Conservation (phyloP, 2,797 vertebrate genomes). For the Masticophis lateralis region DNA sequence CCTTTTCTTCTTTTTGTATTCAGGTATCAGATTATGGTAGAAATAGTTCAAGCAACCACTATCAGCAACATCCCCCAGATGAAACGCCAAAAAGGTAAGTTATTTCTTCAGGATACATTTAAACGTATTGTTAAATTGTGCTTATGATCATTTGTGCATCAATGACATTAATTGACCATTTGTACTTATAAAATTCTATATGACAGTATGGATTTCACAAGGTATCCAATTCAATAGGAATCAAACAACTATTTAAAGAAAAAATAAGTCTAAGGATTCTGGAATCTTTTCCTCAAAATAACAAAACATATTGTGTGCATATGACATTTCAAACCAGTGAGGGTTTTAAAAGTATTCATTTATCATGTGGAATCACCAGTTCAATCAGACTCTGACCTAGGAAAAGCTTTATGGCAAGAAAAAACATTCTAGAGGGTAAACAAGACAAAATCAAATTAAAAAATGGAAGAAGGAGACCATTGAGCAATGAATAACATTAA, state of each 20-base stretch:
- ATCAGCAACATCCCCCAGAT: slow-evolving; percentile 96
- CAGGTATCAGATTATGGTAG: slow-evolving; percentile 98
- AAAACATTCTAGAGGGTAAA: not conserved
- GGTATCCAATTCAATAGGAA: not conserved
- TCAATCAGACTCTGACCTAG: not conserved
- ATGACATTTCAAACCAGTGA: not conserved
- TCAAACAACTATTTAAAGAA: not conserved
- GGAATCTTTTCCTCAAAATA: not conserved
- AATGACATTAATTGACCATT: slow-evolving; percentile 6
- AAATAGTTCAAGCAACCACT: slow-evolving; percentile 97
- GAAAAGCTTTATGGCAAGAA: not conserved
- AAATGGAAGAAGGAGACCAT: not conserved
- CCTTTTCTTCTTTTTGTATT: slow-evolving; percentile 51
- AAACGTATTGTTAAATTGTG: not conserved
- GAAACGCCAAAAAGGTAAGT: slow-evolving; percentile 96
- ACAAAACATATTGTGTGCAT: not conserved
- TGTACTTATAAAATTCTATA: slow-evolving; percentile 26
- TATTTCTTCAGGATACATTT: slow-evolving; percentile 32
- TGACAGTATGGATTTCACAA: not conserved
- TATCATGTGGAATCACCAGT: not conserved
- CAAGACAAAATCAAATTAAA: not conserved
- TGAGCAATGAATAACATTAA: not conserved
- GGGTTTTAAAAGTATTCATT: not conserved
- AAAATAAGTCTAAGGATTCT: not conserved
- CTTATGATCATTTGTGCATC: slow-evolving; percentile 1